Evolutionary conservation across 2,113 vertebrate species (phyloP).

Genomic region (Capreolus pygargus): DNA sequence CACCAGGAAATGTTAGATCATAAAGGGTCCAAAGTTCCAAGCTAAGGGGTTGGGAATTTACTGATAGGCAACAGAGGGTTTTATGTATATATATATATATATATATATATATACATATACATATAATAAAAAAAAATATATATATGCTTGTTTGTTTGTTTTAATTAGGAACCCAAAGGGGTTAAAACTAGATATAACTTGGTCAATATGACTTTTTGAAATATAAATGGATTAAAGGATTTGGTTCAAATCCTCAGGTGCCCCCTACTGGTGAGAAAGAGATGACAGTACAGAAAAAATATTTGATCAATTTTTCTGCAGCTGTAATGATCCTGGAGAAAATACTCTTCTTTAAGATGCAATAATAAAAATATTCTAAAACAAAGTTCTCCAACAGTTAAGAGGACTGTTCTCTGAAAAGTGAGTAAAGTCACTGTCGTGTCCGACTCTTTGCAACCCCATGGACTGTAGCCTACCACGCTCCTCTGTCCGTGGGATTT

Average conservation of each 20-base stretch:
- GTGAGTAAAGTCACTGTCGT: too few species aligned
- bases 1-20: neutral
- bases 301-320: neutral
- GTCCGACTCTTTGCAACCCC: too few species aligned
- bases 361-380: neutral
- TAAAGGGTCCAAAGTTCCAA: neutral
- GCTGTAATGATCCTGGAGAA: neutral
- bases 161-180: neutral
- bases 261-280: constrained; percentile 15
- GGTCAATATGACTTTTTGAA: neutral
- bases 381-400: neutral
- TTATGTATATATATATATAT: neutral
- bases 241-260: constrained; percentile 6
- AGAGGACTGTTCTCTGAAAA: neutral
- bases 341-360: neutral
- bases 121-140: too few species aligned
- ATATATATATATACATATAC: neutral
- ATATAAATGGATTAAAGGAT: neutral
- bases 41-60: neutral
- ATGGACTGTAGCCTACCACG: too few species aligned
- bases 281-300: neutral
- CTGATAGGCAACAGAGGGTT: neutral
- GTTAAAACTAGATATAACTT: neutral
- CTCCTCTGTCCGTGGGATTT: too few species aligned
- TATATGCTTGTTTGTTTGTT: neutral